Evolutionary conservation across 2,888 invertebrate genomes (phyloP).

Genomic region (Coleophora deauratella): DNA sequence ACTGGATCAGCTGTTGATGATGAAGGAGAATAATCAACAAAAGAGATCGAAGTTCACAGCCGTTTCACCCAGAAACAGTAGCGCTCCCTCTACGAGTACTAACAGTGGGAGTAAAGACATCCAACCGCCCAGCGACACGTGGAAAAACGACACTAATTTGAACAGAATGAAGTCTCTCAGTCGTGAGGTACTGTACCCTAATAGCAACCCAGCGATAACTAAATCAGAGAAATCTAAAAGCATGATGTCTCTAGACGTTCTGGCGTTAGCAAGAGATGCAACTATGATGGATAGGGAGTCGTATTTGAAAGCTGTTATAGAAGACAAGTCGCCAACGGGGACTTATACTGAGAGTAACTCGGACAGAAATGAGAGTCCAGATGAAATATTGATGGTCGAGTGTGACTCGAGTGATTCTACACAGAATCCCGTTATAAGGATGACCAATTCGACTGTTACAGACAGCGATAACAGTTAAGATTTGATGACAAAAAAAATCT

Average conservation of each 20-base stretch:
- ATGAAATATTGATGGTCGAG: slow-evolving; percentile 65
- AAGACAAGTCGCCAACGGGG: slow-evolving; percentile 62
- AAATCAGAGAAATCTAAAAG: slow-evolving; percentile 59
- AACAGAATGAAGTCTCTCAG: slow-evolving; percentile 50
- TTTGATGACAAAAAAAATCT: slow-evolving; percentile 1
- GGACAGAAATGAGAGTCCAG: slow-evolving; percentile 61
- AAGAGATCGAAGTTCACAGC: slow-evolving; percentile 64
- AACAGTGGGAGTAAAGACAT: slow-evolving; percentile 35
- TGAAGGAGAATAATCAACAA: slow-evolving; percentile 76
- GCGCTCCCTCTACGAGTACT: slow-evolving; percentile 56
- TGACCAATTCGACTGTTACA: slow-evolving; percentile 61
- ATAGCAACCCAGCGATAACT: slow-evolving; percentile 43
- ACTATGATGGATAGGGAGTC: slow-evolving; percentile 59
- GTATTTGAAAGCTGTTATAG: slow-evolving; percentile 62
- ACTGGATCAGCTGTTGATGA: slow-evolving; percentile 80
- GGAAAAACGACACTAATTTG: slow-evolving; percentile 42
- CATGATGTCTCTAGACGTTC: slow-evolving; percentile 65
- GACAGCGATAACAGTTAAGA: slow-evolving; percentile 63
- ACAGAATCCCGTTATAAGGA: slow-evolving; percentile 62
- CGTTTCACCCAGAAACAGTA: slow-evolving; percentile 47
- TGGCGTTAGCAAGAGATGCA: slow-evolving; percentile 56
- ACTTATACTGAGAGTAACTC: slow-evolving; percentile 67
- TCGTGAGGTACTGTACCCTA: slow-evolving; percentile 52
- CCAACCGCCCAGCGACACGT: slow-evolving; percentile 46
- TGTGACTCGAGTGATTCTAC: slow-evolving; percentile 65